Evolutionary conservation across 1,140 invertebrate genomes (phyloP).

Genomic region (Zaprionus nigranus): DNA sequence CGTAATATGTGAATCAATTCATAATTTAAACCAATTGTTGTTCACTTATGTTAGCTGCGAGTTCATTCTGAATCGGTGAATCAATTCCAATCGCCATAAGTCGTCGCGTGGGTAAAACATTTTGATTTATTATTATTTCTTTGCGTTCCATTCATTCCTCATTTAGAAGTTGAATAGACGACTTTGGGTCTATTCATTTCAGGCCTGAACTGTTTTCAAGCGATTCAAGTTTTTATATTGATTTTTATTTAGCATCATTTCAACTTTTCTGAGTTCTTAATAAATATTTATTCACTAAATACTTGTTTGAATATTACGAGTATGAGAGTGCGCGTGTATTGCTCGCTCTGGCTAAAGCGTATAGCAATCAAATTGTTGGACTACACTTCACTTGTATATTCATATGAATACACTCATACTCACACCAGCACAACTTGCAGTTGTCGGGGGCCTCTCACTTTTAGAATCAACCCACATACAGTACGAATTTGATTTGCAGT

Average conservation of each 20-base stretch:
- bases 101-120: background rate
- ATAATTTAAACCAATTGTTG: constrained; percentile 7
- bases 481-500: constrained; percentile 47
- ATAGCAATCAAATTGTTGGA: background rate
- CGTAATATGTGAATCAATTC: constrained; percentile 1
- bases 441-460: constrained; percentile 32
- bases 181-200: background rate
- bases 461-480: constrained; percentile 53
- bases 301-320: background rate
- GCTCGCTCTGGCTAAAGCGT: background rate
- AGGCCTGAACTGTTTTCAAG: no score
- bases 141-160: background rate
- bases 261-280: no score
- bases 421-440: constrained; percentile 9
- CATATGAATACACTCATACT: constrained; percentile 35
- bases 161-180: background rate
- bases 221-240: no score
- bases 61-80: constrained; percentile 2
- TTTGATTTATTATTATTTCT: background rate
- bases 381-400: constrained; percentile 3
- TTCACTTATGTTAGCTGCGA: constrained; percentile 4
- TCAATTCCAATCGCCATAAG: background rate
- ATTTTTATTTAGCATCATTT: no score
- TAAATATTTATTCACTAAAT: no score
- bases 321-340: no score